Base-by-base conservation (phyloP, 2,888 invertebrate genomes). In the Meandrusa payeni region DNA sequence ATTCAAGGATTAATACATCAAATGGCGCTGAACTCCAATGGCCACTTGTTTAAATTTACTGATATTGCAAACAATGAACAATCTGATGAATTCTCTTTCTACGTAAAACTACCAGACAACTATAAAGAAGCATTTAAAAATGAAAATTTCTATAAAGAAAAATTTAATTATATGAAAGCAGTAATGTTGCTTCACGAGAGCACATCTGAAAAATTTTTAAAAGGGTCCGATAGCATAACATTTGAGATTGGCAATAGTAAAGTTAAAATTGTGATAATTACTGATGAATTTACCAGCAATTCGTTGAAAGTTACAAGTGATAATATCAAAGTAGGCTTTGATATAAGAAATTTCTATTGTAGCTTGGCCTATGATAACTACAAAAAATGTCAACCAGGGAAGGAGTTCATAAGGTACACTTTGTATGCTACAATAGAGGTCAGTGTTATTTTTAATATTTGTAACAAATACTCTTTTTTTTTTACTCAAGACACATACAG, bases 341-440 rank as follows among this genome's bases (percentile, higher is more conserved):
- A 69, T 51, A 54, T 85, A 1, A 65, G 76, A 15, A 76, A 76
- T 46, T 79, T 77, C 41, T 69, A 79, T 19, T 64, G 75, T 0
- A 61, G 62, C 38, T 46, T 82, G 17, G 48, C 78, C 9, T 65
- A 76, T 49, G 53, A 58, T 26, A 52, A 67, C 20, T 64, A 61
- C 47, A 32, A 46, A 20, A 42, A 47, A 3, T 52, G 46, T 28
- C 41, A 40, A 19, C 46, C 57, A 1, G 57, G 50, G 2, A 61
- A 54, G 6, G 62, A 69, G 38, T 73, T 61, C 47, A 59, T 77
- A 6, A 61, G 59, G 42, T 57, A 64, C 29, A 57, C 60, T 1
- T 62, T 70, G 37, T 78, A 82, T 42, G 61, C 69, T 10, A 59
- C 59, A 39, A 55, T 72, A 48, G 78, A 82, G 67, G 85, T 81